Conservation (phyloP, 1,140 invertebrate genomes). For the Drosophila lini region DNA sequence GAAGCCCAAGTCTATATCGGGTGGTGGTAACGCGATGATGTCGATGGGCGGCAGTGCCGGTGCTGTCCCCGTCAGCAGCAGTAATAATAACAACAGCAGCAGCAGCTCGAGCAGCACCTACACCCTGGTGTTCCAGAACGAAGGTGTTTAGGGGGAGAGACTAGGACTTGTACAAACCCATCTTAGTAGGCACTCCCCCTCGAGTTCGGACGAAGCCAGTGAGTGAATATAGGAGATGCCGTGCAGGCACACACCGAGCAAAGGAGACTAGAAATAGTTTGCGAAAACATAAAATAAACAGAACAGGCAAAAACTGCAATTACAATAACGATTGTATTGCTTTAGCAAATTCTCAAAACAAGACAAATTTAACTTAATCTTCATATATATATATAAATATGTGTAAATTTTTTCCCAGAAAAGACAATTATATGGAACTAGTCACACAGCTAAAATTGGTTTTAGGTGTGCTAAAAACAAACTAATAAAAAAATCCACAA, state of each 20-base stretch:
- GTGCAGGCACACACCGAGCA: neutral
- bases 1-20: slow-evolving; percentile 30
- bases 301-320: slow-evolving; percentile 29
- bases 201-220: slow-evolving; percentile 25
- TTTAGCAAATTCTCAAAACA: slow-evolving; percentile 73
- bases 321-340: slow-evolving; percentile 61
- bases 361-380: slow-evolving; percentile 30
- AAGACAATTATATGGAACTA: slow-evolving; percentile 59
- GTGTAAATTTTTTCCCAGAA: slow-evolving; percentile 51
- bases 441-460: slow-evolving; percentile 62
- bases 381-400: slow-evolving; percentile 55
- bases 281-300: slow-evolving; percentile 46
- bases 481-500: slow-evolving; percentile 16
- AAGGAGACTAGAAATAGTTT: slow-evolving; percentile 56
- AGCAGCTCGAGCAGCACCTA: slow-evolving; percentile 70
- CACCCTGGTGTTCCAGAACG: slow-evolving; percentile 76
- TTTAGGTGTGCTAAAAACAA: slow-evolving; percentile 58
- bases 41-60: neutral
- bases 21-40: neutral
- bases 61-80: slow-evolving; percentile 11
- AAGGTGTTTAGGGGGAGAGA: slow-evolving; percentile 35
- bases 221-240: slow-evolving; percentile 2
- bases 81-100: slow-evolving; percentile 27
- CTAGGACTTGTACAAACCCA: slow-evolving; percentile 67
- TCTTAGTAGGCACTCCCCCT: slow-evolving; percentile 18